These are phyloP conservation scores for Indri indri DNA, from an alignment of 2,113 vertebrate genomes.

Conservation along the genomic window DNA sequence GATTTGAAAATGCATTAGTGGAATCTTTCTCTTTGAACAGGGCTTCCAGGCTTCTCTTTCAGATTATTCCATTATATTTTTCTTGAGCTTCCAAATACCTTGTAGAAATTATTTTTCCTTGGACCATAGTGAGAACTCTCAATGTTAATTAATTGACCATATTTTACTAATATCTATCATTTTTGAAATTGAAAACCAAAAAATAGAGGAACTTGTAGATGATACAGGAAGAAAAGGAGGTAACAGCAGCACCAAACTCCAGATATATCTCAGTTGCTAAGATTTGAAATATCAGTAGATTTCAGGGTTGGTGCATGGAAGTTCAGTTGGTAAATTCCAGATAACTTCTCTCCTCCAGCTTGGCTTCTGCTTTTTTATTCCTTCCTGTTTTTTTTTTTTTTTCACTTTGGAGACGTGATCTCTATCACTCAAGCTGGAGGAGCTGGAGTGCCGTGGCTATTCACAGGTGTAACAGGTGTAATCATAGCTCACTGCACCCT, in stretches of 20 bases:
- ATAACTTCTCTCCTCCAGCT: background rate
- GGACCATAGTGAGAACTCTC: background rate
- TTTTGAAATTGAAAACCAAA: constrained; percentile 3
- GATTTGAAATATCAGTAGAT: background rate
- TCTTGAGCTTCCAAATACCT: constrained; percentile 32
- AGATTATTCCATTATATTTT: constrained; percentile 23
- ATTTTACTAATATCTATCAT: background rate
- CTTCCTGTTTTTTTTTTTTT: background rate
- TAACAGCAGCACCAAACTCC: background rate
- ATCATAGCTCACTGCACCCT: background rate
- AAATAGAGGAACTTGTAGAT: background rate
- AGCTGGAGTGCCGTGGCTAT: background rate
- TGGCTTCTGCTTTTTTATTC: background rate
- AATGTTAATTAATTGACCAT: background rate
- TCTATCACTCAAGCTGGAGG: background rate
- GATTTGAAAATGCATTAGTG: constrained; percentile 54
- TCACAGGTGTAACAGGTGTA: too few relatives aligned
- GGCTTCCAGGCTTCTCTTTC: constrained; percentile 51
- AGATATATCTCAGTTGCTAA: background rate
- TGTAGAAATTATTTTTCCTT: constrained; percentile 40
- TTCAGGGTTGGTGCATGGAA: background rate
- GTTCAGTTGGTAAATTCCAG: background rate
- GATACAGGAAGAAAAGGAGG: background rate
- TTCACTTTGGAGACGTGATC: background rate
- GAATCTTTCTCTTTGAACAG: constrained; percentile 25